Percentiles rank a stretch among this genome's conserved stretches.
These are phyloP conservation scores for Perdix hodgsoniae DNA, from an alignment of 2,797 vertebrate genomes.

Conservation along the genomic window DNA sequence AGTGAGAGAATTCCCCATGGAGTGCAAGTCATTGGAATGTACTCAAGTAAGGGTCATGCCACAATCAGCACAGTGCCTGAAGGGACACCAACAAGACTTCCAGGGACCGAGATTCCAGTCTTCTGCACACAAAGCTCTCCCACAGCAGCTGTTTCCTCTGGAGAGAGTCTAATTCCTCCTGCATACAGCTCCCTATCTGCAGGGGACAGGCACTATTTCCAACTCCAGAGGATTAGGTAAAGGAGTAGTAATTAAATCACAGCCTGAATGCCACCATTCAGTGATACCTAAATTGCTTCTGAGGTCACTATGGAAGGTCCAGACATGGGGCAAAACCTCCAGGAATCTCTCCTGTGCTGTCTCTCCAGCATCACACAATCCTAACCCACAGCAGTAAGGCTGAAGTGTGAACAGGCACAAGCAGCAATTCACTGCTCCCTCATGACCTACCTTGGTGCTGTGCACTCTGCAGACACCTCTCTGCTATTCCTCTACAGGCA, in stretches of 20 bases:
- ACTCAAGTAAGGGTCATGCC: accelerated
- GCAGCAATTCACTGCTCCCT: accelerated
- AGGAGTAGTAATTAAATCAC: neutral
- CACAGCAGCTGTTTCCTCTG: neutral
- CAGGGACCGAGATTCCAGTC: neutral
- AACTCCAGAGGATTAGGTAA: accelerated
- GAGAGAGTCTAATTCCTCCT: neutral
- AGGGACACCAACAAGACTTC: accelerated
- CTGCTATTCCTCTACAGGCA: conserved; percentile 90
- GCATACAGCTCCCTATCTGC: neutral
- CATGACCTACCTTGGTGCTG: conserved; percentile 55
- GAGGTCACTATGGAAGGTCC: neutral
- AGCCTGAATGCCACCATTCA: neutral
- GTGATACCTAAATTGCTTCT: neutral
- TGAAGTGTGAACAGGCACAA: neutral
- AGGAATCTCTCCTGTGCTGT: accelerated
- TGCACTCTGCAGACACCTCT: neutral
- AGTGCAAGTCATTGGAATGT: neutral
- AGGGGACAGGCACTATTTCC: neutral
- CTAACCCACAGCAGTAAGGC: neutral
- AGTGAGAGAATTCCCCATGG: conserved; percentile 42
- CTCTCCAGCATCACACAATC: accelerated
- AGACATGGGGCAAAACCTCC: neutral
- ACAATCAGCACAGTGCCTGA: neutral
- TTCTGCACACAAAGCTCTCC: neutral